phyloP scores from a whole-genome alignment of 2,113 vertebrate genomes.

The Gymnobelideus leadbeateri region DNA sequence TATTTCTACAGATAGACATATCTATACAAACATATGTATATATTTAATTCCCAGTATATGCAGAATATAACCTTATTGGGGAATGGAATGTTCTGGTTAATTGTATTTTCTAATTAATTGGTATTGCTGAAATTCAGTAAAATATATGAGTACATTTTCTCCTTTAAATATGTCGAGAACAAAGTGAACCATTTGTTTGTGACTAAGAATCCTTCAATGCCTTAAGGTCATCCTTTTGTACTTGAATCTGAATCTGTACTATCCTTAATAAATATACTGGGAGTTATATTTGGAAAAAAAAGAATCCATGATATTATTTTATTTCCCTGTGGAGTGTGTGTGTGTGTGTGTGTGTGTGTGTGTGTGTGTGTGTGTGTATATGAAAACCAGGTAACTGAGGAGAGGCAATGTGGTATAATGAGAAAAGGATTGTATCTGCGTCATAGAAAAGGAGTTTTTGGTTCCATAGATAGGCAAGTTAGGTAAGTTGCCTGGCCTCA shows the following conservation, averaged over 20 bases:
- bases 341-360: too few species aligned
- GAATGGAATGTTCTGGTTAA: neutral
- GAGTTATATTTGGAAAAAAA: neutral
- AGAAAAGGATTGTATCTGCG: neutral
- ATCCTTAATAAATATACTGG: neutral
- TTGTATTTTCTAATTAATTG: neutral
- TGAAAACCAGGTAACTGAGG: neutral
- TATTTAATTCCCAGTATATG: neutral
- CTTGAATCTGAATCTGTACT: neutral
- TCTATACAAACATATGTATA: neutral
- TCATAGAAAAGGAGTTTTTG: neutral
- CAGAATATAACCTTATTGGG: neutral
- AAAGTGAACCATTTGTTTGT: neutral
- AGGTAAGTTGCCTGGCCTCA: neutral
- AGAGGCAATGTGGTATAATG: neutral
- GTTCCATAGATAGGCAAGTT: neutral
- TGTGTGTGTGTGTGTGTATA: neutral
- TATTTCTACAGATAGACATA: neutral
- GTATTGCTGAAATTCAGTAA: neutral
- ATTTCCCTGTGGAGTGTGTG: neutral
- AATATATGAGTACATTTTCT: neutral
- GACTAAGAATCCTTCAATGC: neutral
- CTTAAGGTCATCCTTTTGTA: neutral
- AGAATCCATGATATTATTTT: neutral
- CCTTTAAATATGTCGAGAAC: neutral